Conservation (phyloP, 2,797 vertebrate species). For the Oceanodroma leucorhoa region DNA sequence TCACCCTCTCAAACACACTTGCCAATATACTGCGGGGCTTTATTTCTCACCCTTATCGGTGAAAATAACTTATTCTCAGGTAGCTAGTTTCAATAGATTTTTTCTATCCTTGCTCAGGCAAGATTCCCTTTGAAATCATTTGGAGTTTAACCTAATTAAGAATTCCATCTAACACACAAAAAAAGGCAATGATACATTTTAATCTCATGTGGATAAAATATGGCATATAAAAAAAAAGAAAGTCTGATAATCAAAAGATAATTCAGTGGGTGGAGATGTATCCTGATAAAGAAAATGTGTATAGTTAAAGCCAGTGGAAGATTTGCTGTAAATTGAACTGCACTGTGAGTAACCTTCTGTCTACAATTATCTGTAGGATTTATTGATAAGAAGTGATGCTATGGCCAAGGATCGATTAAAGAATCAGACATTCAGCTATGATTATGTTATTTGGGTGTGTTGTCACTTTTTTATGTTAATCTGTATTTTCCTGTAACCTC, state of each 20-base stretch:
- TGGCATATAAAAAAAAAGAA: background rate
- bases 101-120: background rate
- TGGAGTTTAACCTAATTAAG: background rate
- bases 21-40: background rate
- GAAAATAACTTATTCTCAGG: background rate
- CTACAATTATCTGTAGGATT: background rate
- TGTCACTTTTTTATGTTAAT: background rate
- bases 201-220: background rate
- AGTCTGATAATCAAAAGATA: background rate
- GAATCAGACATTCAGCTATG: background rate
- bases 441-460: background rate
- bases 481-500: background rate
- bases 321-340: background rate
- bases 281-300: background rate
- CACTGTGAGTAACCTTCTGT: background rate
- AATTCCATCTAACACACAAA: background rate
- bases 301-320: slow-evolving; percentile 9
- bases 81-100: background rate
- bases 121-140: background rate
- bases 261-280: background rate
- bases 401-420: background rate
- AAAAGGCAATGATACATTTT: background rate
- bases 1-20: background rate
- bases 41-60: background rate
- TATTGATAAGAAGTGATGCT: background rate